Evolutionary conservation across 2,113 vertebrate genomes (phyloP).

Genomic region (Chloroceryle aenea): DNA sequence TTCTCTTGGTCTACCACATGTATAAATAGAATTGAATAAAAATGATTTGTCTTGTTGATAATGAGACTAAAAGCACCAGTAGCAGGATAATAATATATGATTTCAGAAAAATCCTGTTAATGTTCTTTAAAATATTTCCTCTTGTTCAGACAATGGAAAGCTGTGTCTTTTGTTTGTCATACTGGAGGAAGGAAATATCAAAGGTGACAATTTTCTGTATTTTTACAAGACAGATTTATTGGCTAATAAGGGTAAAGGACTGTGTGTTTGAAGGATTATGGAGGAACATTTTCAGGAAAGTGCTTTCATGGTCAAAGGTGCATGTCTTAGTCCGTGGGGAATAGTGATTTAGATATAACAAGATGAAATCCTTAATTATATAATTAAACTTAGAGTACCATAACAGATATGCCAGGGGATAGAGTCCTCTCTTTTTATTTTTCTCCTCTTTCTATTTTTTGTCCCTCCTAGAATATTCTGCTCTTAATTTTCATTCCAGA

Average conservation of each 20-base stretch:
- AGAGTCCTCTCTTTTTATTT: neutral
- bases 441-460: neutral
- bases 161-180: neutral
- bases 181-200: neutral
- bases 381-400: neutral
- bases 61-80: conserved; percentile 23
- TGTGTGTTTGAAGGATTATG: neutral
- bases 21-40: conserved; percentile 50
- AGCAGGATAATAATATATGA: conserved; percentile 4
- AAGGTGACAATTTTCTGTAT: neutral
- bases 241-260: neutral
- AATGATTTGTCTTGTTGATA: conserved; percentile 54
- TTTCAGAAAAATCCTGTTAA: conserved; percentile 4
- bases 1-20: conserved; percentile 42
- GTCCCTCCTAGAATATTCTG: neutral
- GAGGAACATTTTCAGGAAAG: neutral
- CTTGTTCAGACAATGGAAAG: neutral
- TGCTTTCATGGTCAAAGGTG: neutral
- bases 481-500: neutral
- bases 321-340: neutral
- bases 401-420: neutral
- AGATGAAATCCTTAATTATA: neutral
- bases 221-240: neutral
- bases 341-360: neutral
- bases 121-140: neutral